phyloP scores from a whole-genome alignment of 1,140 invertebrate species.

The Augochlora pura region DNA sequence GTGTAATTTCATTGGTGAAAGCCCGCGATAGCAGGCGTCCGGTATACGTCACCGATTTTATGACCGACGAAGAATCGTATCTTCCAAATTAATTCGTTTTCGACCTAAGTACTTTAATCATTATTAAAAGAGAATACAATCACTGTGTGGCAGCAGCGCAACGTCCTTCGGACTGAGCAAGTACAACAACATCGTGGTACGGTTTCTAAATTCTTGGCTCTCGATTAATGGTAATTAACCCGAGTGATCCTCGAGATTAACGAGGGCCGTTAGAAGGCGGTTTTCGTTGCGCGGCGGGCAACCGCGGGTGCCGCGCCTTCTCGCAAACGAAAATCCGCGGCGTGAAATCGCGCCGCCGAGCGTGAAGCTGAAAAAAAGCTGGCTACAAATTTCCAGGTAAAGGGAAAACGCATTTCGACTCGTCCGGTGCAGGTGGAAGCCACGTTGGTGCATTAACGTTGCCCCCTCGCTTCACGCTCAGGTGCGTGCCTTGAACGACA shows the following conservation, averaged over 20 bases:
- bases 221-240: constrained; percentile 32
- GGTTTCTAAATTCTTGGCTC: constrained; percentile 11
- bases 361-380: constrained; percentile 22
- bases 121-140: no score
- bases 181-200: not conserved
- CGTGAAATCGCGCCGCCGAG: constrained; percentile 11
- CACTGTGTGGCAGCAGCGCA: no score
- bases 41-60: not conserved
- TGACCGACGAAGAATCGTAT: no score
- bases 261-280: constrained; percentile 1
- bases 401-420: constrained; percentile 45
- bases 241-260: constrained; percentile 29
- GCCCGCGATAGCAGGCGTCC: not conserved
- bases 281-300: not conserved
- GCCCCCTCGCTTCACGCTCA: constrained; percentile 65
- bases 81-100: no score
- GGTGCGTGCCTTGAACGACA: constrained; percentile 62
- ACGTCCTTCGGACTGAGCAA: no score
- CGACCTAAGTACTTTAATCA: no score
- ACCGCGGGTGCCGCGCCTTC: not conserved
- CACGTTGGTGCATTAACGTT: constrained; percentile 61
- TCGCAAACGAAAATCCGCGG: not conserved
- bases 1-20: constrained; percentile 45
- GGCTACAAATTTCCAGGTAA: constrained; percentile 22
- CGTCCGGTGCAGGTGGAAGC: constrained; percentile 59